Base-by-base conservation (phyloP, 2,888 invertebrate genomes). In the Carpatolechia fugitivella region DNA sequence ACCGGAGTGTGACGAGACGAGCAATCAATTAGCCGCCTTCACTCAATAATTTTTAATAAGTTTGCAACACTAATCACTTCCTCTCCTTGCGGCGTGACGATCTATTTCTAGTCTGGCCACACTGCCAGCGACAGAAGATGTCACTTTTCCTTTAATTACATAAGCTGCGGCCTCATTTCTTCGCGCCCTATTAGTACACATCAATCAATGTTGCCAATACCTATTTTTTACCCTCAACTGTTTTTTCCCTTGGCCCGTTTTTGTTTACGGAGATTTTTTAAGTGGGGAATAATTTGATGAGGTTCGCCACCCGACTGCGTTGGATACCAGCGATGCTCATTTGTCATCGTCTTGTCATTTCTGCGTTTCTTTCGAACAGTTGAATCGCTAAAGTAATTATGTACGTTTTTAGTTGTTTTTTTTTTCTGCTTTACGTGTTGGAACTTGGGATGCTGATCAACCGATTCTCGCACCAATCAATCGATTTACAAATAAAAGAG, bases 301-400 rank as follows among this genome's bases (percentile, higher is more conserved):
- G 90, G 88, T 86, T 81, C 82, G 85, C 89, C 88, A 89, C 89
- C 88, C 89, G 89, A 84, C 87, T 82, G 86, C 71, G 86, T 78
- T 83, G 80, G 85, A 81, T 80, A 80, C 78, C 80, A 77, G 76
- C 81, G 80, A 69, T 73, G 85, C 88, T 90, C 90, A 89, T 90
- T 90, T 90, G 89, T 90, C 90, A 90, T 90, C 89, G 89, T 89
- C 90, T 89, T 90, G 90, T 90, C 90, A 88, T 90, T 89, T 87
- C 87, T 87, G 83, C 84, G 79, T 88, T 89, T 90, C 89, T 88
- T 89, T 85, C 77, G 79, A 82, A 70, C 85, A 85, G 84, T 88
- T 75, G 86, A 82, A 88, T 86, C 79, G 81, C 78, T 83, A 77
- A 80, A 87, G 89, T 90, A 90, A 90, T 90, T 90, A 90, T 80